A percentile compares a stretch with the other conserved stretches of the same genome.
phyloP scores from a whole-genome alignment of 2,113 vertebrate species.

The Planiliza haematocheilus region DNA sequence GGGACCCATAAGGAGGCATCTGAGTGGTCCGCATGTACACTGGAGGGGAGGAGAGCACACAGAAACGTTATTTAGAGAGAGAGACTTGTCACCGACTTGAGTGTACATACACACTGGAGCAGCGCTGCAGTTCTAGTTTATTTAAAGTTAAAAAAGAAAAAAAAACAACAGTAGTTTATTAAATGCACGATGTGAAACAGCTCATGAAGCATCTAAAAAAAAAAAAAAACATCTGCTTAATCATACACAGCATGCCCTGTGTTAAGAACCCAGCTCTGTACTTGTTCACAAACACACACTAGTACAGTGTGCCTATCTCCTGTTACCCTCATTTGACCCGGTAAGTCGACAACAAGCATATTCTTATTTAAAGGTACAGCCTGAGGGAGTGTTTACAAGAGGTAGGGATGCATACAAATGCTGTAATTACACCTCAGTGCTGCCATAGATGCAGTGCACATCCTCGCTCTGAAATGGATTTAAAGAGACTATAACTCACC shows the following conservation, averaged over 20 bases:
- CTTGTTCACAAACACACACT: conserved; percentile 26
- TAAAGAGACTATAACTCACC: conserved; percentile 80
- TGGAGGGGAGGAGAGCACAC: conserved; percentile 59
- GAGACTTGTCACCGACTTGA: background rate
- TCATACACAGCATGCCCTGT: conserved; percentile 5
- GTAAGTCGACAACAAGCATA: conserved; percentile 16
- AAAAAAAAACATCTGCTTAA: conserved; percentile 11
- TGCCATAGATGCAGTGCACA: conserved; percentile 7
- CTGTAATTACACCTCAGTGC: conserved; percentile 33
- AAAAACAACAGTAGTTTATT: background rate
- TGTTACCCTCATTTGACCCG: conserved; percentile 38
- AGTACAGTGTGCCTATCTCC: background rate
- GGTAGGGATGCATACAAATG: conserved; percentile 25
- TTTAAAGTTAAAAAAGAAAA: background rate
- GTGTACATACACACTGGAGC: background rate
- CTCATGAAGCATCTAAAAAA: background rate
- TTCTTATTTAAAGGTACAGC: conserved; percentile 40
- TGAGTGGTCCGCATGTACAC: conserved; percentile 97
- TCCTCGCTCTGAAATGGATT: background rate
- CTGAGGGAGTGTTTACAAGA: conserved; percentile 33
- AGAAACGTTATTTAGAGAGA: background rate
- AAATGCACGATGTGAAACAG: background rate
- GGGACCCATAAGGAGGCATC: conserved; percentile 95
- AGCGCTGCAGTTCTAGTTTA: background rate
- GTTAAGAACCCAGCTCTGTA: conserved; percentile 9